Conservation (phyloP, 2,113 vertebrate species). For the Tyrannus savana region DNA sequence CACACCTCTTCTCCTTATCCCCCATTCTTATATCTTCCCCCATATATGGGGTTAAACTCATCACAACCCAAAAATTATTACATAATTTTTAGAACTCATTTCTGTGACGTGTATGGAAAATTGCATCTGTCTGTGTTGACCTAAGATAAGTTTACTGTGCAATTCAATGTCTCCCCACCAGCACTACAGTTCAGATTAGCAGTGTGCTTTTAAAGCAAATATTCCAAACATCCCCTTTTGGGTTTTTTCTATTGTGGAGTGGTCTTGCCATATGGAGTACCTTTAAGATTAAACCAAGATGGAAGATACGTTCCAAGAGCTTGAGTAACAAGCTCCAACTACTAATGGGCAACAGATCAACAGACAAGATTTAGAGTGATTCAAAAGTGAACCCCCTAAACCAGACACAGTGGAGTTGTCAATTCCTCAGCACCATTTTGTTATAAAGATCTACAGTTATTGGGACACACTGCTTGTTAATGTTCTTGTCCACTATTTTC, state of each 20-base stretch:
- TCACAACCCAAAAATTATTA: neutral
- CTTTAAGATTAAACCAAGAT: neutral
- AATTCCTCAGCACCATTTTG: neutral
- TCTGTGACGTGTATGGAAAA: neutral
- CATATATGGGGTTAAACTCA: neutral
- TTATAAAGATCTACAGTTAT: neutral
- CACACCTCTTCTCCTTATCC: neutral
- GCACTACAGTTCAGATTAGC: neutral
- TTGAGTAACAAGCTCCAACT: neutral
- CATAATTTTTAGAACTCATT: neutral
- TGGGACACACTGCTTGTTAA: neutral
- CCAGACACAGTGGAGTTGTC: neutral
- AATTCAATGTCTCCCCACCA: neutral
- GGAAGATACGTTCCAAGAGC: neutral
- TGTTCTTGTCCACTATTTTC: neutral
- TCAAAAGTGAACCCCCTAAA: neutral
- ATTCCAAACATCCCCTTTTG: neutral
- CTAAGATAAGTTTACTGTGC: neutral
- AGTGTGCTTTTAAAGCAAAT: neutral
- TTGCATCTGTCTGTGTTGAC: neutral
- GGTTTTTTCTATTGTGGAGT: neutral
- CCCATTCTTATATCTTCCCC: neutral
- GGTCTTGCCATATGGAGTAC: neutral
- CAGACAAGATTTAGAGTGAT: neutral
- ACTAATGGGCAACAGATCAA: neutral